A percentile compares a stretch with the other conserved stretches of the same genome.
Evolutionary conservation across 1,140 invertebrate genomes (phyloP).

Genomic region (Drosophila seguyi): DNA sequence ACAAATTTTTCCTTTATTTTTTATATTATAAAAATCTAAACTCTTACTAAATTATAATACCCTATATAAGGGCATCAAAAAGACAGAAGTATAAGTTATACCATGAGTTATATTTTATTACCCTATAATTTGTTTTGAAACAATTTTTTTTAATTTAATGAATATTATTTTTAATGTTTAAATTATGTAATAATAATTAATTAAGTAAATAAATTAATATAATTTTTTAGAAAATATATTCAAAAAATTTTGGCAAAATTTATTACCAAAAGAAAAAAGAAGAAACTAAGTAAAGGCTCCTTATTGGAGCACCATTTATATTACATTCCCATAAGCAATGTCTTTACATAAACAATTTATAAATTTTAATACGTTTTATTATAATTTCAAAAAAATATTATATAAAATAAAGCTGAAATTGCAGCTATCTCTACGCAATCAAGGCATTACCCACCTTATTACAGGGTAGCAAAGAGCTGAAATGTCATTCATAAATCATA

Average conservation of each 20-base stretch:
- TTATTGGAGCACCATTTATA: neutral
- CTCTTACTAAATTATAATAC: neutral
- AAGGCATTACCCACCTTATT: neutral
- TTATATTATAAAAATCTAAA: neutral
- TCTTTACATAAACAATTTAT: neutral
- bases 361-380: neutral
- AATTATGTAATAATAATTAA: neutral
- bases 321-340: neutral
- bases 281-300: neutral
- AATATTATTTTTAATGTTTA: too few relatives aligned
- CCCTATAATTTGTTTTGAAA: too few relatives aligned
- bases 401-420: too few relatives aligned
- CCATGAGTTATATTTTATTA: too few relatives aligned
- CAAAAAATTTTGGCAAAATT: neutral
- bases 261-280: neutral
- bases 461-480: constrained; percentile 53
- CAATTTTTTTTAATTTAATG: too few relatives aligned
- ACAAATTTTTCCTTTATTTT: too few relatives aligned
- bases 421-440: too few relatives aligned
- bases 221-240: neutral
- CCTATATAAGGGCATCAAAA: neutral
- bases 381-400: neutral
- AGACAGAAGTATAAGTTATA: neutral
- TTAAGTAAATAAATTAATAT: neutral
- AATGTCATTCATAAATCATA: constrained; percentile 84